A percentile compares a stretch with the other conserved stretches of the same genome.
Conservation (phyloP, 2,797 vertebrate genomes). For the Sarcoramphus papa region DNA sequence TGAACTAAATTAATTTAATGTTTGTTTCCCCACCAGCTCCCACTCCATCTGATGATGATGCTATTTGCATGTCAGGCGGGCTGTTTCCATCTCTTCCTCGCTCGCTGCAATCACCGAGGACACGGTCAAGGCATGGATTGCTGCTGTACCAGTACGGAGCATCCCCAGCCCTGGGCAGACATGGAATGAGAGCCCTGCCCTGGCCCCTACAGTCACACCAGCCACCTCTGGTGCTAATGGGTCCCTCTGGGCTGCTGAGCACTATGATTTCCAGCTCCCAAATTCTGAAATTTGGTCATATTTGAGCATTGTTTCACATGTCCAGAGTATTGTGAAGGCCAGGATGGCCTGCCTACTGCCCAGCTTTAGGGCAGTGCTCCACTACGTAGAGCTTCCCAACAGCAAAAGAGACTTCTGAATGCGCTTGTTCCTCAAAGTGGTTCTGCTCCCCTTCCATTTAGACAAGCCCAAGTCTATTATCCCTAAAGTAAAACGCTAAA, state of each 20-base stretch:
- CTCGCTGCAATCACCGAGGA: background rate
- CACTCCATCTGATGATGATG: constrained; percentile 34
- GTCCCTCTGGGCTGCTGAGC: background rate
- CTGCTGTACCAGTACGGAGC: accelerated
- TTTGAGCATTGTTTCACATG: background rate
- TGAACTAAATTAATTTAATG: constrained; percentile 69
- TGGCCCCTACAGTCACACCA: background rate
- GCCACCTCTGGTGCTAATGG: background rate
- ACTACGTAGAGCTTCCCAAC: background rate
- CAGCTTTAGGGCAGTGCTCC: background rate
- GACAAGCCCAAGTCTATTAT: background rate
- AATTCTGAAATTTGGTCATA: background rate
- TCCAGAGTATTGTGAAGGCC: background rate
- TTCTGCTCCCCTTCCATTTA: background rate
- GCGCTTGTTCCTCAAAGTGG: accelerated
- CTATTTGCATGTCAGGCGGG: background rate
- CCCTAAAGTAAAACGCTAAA: background rate
- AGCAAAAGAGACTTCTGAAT: background rate
- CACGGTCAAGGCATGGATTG: accelerated
- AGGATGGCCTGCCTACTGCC: background rate
- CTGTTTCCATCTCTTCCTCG: background rate
- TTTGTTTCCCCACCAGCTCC: constrained; percentile 58
- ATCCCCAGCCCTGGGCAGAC: background rate
- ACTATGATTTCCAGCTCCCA: background rate
- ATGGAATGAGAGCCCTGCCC: background rate